phyloP scores from a whole-genome alignment of 2,888 invertebrate genomes.

The Dryococelus australis region DNA sequence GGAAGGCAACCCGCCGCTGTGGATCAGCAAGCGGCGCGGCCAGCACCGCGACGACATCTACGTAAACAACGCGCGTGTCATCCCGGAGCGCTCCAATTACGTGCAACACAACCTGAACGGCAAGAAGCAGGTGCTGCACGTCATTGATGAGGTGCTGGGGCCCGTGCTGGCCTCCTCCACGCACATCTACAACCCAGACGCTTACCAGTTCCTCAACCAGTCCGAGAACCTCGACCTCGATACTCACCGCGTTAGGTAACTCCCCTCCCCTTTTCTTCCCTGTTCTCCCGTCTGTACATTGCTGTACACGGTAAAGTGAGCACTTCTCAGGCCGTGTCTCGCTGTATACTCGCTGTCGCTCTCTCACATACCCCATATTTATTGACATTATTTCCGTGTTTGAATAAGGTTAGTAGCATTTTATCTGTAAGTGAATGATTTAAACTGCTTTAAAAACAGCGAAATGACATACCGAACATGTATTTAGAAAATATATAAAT shows the following conservation, averaged over 20 bases:
- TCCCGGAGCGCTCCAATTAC: constrained; percentile 72
- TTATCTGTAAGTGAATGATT: too few species aligned
- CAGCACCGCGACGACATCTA: constrained; percentile 76
- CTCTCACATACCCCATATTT: too few species aligned
- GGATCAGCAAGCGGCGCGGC: constrained; percentile 73
- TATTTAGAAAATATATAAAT: too few species aligned
- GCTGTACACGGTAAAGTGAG: too few species aligned
- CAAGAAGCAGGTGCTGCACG: constrained; percentile 80
- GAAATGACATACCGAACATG: too few species aligned
- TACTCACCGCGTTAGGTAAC: constrained; percentile 74
- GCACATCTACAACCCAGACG: constrained; percentile 80
- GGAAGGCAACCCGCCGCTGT: constrained; percentile 85
- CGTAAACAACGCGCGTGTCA: constrained; percentile 85
- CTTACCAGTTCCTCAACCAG: constrained; percentile 78
- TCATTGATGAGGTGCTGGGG: constrained; percentile 86
- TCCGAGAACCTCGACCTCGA: constrained; percentile 80
- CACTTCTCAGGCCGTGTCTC: too few species aligned
- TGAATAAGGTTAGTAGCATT: too few species aligned
- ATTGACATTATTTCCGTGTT: too few species aligned
- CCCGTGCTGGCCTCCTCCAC: constrained; percentile 67
- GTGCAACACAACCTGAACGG: constrained; percentile 63
- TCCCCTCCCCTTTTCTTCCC: neutral
- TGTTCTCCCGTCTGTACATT: neutral
- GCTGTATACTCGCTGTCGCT: too few species aligned
- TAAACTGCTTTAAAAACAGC: too few species aligned